Conservation (phyloP, 2,888 invertebrate genomes). For the Mythimna impura region DNA sequence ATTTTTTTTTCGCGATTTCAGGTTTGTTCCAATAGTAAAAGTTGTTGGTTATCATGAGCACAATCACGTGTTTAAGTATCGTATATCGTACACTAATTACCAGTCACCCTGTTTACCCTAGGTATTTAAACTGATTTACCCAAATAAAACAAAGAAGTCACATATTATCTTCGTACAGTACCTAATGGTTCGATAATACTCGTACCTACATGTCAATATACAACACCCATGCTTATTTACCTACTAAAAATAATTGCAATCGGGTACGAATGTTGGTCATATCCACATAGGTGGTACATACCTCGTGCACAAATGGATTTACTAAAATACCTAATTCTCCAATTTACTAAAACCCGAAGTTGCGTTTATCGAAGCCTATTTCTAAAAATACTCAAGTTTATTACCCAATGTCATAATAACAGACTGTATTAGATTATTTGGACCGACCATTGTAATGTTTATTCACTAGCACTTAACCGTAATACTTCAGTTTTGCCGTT, state of each 20-base stretch:
- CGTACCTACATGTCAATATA: neutral
- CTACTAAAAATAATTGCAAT: neutral
- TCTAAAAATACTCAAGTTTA: slow-evolving; percentile 34
- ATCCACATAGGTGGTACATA: too few species aligned
- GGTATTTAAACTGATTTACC: too few species aligned
- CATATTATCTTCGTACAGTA: too few species aligned
- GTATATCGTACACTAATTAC: too few species aligned
- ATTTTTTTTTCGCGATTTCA: too few species aligned
- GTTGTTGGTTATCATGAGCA: too few species aligned
- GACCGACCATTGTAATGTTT: slow-evolving; percentile 25
- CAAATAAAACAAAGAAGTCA: too few species aligned
- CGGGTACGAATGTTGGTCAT: neutral
- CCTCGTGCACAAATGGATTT: neutral
- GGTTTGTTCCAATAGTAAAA: too few species aligned
- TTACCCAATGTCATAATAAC: slow-evolving; percentile 26
- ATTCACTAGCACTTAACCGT: slow-evolving; percentile 38
- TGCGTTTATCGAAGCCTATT: slow-evolving; percentile 7
- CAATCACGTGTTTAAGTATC: too few species aligned
- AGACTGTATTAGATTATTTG: slow-evolving; percentile 11
- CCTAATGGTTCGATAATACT: too few species aligned
- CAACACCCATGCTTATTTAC: neutral
- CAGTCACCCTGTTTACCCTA: too few species aligned
- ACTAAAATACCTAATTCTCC: neutral
- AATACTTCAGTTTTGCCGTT: slow-evolving; percentile 27
- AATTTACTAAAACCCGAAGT: neutral